Evolutionary conservation across 1,140 invertebrate genomes (phyloP), one percentile per base, ranked within the genome.

Genomic region (Alviniconcha marisindica): DNA sequence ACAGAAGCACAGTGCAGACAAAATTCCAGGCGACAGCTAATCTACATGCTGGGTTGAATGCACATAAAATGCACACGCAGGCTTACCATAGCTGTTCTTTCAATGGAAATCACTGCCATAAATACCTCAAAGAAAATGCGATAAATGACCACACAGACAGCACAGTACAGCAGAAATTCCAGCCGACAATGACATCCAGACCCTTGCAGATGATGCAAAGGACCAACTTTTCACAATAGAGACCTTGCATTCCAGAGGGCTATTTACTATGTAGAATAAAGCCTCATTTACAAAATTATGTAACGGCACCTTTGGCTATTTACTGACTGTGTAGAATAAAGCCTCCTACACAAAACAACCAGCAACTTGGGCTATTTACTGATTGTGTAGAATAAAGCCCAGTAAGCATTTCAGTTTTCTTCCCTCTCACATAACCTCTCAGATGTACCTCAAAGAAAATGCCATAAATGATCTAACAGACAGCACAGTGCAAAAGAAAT

Each of bases 21-120:
- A 31, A 7, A 7, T 31, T 12, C 7, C 21, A 63, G 60, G 24
- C 21, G 60, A 56, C 51, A 12, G 24, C 28, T 33, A 24, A 31
- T 36, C 56, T 80, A 10, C 51, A 80, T 15, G 14, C 78, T 21
- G 31, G 60, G 5, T 54, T 80, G 14, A 31, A 4, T 12, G 10
- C 48, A 21, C 78, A 80, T 28, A 80, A 56, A 5, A 80, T 80
- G 5, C 33, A 10, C 28, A 24, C 54, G 15, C 78, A 80, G 36
- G 78, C 78, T 18, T 80, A 80, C 40, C 78, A 80, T 28, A 63
- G 78, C 36, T n/a, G 78, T 14, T 80, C 78, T n/a, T 80, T 80
- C 36, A 38, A 63, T n/a, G 78, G 78, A 15, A 80, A 80, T 63
- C 78, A 80, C 33, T 80, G 78, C 56, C 51, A 80, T 28, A 60